Evolutionary conservation across 2,888 invertebrate genomes (phyloP), one percentile per base, ranked within the genome.

Genomic region (Phorcus lineatus): DNA sequence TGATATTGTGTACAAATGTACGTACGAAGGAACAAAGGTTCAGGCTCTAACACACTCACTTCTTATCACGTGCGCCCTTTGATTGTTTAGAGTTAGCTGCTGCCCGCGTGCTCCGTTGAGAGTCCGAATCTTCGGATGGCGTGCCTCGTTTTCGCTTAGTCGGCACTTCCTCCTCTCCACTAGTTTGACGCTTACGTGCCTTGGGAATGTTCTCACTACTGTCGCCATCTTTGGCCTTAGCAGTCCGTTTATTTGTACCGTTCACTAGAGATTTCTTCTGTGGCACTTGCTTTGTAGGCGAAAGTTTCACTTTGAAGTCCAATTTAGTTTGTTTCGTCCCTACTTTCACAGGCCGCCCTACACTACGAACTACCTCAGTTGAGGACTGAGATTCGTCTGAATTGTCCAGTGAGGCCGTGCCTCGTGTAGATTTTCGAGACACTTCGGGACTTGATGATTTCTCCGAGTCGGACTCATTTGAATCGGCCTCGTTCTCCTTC

Each of bases 301-400:
- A 74, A 31, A 70, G 22, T 75, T 83, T 84, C 31, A 81, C 57
- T 76, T 82, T 82, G 79, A 87, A 87, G 79, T 86, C 86, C 28
- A 88, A 76, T 82, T 84, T 88, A 47, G 85, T 85, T 66, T 87
- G 87, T 82, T 84, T 86, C 52, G 86, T 83, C 52, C 85, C 86
- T 67, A 84, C 79, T 82, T 85, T 85, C 54, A 81, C 83, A 13
- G 81, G 36, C 47, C 81, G 84, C 36, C 75, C 78, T 11, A 47
- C 81, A 75, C 17, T 47, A 19, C 54, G n/a, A 4, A 57, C 40
- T 31, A 24, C 22, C 22, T 55, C 74, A 19, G 62, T 62, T 4
- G 80, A 80, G 40, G 74, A 47, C 66, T 75, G 75, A 74, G 80
- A 80, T 62, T 80, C 76, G 54, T 76, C 62, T n/a, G 22, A 47